phyloP scores from a whole-genome alignment of 1,140 invertebrate species.

The Agrilus planipennis region DNA sequence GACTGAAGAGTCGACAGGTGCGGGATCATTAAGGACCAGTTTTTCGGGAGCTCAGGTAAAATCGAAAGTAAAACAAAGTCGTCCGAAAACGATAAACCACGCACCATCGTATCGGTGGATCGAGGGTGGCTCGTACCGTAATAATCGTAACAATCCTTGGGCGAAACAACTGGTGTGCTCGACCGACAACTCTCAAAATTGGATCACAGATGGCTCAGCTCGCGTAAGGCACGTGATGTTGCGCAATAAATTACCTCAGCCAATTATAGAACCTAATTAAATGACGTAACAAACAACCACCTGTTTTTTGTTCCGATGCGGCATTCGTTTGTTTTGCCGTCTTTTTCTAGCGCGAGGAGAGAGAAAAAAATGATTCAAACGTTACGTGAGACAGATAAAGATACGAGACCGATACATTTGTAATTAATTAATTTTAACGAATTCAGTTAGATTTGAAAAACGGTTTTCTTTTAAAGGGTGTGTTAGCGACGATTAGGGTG shows the following conservation, averaged over 20 bases:
- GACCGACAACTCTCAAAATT: constrained; percentile 15
- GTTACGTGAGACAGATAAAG: too few species aligned
- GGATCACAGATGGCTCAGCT: constrained; percentile 24
- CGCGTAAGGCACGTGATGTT: constrained; percentile 26
- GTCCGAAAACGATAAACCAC: constrained; percentile 21
- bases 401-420: too few species aligned
- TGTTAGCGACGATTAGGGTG: too few species aligned
- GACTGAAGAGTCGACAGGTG: constrained; percentile 3
- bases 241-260: constrained; percentile 24
- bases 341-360: background rate
- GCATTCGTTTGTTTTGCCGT: constrained; percentile 3
- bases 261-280: constrained; percentile 26
- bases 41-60: constrained; percentile 6
- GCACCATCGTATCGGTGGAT: constrained; percentile 12
- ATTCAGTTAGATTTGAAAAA: too few species aligned
- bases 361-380: too few species aligned
- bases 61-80: constrained; percentile 13
- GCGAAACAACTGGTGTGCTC: constrained; percentile 18
- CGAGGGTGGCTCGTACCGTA: too few species aligned
- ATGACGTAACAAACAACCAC: constrained; percentile 19
- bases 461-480: too few species aligned
- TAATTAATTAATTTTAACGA: too few species aligned
- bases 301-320: constrained; percentile 6
- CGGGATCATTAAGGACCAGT: background rate
- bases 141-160: background rate